Base-by-base conservation (phyloP, 2,113 vertebrate genomes). In the Cryptomyrus ogoouensis region DNA sequence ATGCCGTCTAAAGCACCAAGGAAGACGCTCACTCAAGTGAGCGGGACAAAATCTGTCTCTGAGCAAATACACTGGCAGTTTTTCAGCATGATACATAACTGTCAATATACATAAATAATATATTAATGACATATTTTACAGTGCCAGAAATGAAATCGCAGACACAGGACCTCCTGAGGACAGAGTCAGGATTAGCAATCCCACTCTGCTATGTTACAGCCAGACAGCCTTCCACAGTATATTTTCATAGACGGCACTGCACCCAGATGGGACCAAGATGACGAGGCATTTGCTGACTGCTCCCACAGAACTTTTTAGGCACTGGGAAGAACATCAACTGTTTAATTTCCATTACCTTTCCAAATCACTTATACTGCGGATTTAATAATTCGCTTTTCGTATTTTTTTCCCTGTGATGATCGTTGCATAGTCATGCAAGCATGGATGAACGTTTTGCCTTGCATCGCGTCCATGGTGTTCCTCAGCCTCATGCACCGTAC, bases 401-500 rank as follows among this genome's bases (percentile, higher is more conserved):
- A 49, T 77, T 42, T 39, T n/a, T 53, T 39, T 5, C 17, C 80
- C 27, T 13, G 31, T 19, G 27, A 35, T 77, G 77, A 80, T 31
- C 35, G 1, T 24, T n/a, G n/a, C 91, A 90, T 44, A 27, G 42
- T 39, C 13, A 85, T 44, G 70, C 92, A 74, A 91, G 88, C 90
- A 88, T 62, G 92, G 86, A 62, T 91, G 87, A 91, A 91, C 66
- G 77, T 35, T 1, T 70, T 27, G n/a, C 12, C 27, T 39, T 13
- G 70, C 5, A 6, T 17, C 27, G 12, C 12, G 3, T 74, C 70
- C 31, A 39, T 31, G 31, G 31, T 74, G 31, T 39, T 3, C 70
- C 31, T 39, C 13, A 74, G 70, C 31, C 70, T 39, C 13, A 35
- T 17, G 70, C 70, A 1, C 66, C 1, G 12, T 74, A 17, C 70